phyloP scores from a whole-genome alignment of 37 sponge, comb jelly and placozoan species.

The Hormiphora californensis region DNA sequence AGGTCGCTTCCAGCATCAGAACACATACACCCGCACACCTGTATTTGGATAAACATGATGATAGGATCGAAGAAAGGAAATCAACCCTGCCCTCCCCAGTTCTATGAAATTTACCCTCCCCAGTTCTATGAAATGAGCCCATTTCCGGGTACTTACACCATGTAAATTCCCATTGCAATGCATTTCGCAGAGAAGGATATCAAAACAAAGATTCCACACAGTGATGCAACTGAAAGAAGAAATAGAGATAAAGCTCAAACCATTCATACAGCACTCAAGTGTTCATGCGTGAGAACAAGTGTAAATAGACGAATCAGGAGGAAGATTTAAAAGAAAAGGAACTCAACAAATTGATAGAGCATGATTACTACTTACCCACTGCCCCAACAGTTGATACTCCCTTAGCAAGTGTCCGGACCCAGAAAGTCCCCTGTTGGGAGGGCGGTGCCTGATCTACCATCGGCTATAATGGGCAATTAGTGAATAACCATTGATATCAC shows the following conservation, averaged over 20 bases:
- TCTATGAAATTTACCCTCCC: too few relatives aligned
- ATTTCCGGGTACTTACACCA: constrained; percentile 12
- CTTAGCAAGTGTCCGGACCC: constrained; percentile 11
- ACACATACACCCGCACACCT: constrained; percentile 19
- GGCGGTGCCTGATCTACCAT: too few relatives aligned
- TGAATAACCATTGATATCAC: too few relatives aligned
- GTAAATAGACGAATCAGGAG: neutral
- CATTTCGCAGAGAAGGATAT: constrained; percentile 52
- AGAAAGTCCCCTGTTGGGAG: neutral
- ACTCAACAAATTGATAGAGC: too few relatives aligned
- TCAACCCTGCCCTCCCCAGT: too few relatives aligned
- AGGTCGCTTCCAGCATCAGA: constrained; percentile 20
- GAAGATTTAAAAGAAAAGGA: too few relatives aligned
- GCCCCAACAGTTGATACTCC: constrained; percentile 29
- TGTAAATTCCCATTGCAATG: constrained; percentile 37
- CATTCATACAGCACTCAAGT: neutral
- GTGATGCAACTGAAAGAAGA: constrained; percentile 34
- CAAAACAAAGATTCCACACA: constrained; percentile 18
- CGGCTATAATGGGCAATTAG: too few relatives aligned
- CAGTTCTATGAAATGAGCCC: too few relatives aligned
- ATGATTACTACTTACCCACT: neutral
- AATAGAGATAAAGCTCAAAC: too few relatives aligned
- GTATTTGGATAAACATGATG: too few relatives aligned
- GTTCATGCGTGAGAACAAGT: neutral
- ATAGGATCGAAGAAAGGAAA: too few relatives aligned